phyloP scores from a whole-genome alignment of 2,888 invertebrate genomes.

The Temnothorax unifasciatus region DNA sequence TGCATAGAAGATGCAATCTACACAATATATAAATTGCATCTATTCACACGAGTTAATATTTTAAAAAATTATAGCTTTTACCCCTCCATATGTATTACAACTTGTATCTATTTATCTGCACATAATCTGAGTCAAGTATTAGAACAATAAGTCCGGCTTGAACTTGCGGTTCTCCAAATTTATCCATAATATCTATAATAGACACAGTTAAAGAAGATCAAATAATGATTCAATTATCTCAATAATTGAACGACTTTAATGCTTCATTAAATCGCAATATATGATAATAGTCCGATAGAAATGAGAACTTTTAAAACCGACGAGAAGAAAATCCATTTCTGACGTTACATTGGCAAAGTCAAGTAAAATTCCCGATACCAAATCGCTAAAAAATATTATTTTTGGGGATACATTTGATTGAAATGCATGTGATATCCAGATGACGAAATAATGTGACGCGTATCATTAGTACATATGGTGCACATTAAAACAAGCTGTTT shows the following conservation, averaged over 20 bases:
- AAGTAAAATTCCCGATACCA: background rate
- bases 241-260: conserved; percentile 28
- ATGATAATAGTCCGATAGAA: background rate
- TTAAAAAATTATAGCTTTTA: background rate
- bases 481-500: conserved; percentile 68
- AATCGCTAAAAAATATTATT: conserved; percentile 75
- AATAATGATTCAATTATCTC: conserved; percentile 30
- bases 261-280: background rate
- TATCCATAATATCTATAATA: background rate
- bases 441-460: conserved; percentile 48
- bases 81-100: no score
- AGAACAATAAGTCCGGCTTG: no score
- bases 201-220: conserved; percentile 10
- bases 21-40: no score
- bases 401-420: conserved; percentile 69
- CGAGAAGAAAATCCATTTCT: conserved; percentile 33
- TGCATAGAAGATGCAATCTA: no score
- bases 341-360: conserved; percentile 34
- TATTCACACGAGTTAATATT: no score
- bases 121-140: no score
- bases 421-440: conserved; percentile 44
- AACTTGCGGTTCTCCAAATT: background rate
- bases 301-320: background rate
- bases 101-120: background rate
- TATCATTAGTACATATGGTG: conserved; percentile 65